Evolutionary conservation across 2,888 invertebrate genomes (phyloP).

Genomic region (Monoplex corrugatus): DNA sequence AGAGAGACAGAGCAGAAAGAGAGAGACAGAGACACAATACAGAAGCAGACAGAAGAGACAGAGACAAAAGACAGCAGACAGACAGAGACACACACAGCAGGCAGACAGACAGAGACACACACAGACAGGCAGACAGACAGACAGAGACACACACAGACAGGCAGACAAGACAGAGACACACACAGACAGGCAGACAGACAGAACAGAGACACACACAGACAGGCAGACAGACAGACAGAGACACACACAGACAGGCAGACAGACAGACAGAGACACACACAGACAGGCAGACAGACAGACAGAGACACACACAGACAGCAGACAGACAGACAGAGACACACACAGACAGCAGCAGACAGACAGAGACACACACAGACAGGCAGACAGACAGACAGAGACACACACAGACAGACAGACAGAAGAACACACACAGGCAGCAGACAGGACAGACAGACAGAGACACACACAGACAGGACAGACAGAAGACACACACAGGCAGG

Average conservation of each 20-base stretch:
- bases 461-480: neutral
- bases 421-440: too few species aligned
- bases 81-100: slow-evolving; percentile 18
- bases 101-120: slow-evolving; percentile 2
- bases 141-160: too few species aligned
- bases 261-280: too few species aligned
- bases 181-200: neutral
- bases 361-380: neutral
- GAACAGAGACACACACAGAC: neutral
- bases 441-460: slow-evolving; percentile 14
- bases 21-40: neutral
- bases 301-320: too few species aligned
- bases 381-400: too few species aligned
- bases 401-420: too few species aligned
- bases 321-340: too few species aligned
- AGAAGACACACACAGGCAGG: neutral
- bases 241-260: too few species aligned
- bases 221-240: too few species aligned
- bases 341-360: neutral
- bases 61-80: neutral
- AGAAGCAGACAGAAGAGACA: neutral
- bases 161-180: neutral
- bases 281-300: too few species aligned
- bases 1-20: neutral
- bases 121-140: neutral